Evolutionary conservation across 2,888 invertebrate genomes (phyloP).

Genomic region (Ormyrus thymus): DNA sequence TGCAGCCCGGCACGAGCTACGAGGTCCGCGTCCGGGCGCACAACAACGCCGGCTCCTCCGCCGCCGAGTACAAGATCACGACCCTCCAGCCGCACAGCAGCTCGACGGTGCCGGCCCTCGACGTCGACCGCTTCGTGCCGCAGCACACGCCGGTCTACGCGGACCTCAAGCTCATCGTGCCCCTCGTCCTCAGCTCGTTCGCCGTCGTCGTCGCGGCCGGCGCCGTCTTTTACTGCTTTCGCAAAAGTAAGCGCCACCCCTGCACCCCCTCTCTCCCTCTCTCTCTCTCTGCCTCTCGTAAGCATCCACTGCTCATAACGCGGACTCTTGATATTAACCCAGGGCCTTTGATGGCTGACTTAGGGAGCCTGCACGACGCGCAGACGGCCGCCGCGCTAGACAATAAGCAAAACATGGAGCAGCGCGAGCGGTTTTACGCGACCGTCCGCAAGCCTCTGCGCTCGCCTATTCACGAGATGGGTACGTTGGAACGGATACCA

Average conservation of each 20-base stretch:
- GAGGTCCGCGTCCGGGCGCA: constrained; percentile 80
- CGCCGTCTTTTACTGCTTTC: constrained; percentile 73
- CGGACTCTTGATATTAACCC: constrained; percentile 62
- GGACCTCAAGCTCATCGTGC: constrained; percentile 72
- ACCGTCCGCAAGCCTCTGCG: constrained; percentile 73
- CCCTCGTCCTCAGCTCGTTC: constrained; percentile 71
- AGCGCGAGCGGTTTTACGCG: constrained; percentile 73
- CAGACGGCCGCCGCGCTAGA: constrained; percentile 73
- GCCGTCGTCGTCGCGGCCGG: constrained; percentile 72
- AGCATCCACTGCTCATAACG: constrained; percentile 3
- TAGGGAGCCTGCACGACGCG: constrained; percentile 72
- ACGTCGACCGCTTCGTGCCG: constrained; percentile 72
- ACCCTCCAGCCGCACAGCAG: constrained; percentile 89
- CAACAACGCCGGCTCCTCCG: constrained; percentile 91
- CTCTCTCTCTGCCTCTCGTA: background rate
- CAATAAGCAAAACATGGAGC: constrained; percentile 74
- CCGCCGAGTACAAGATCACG: constrained; percentile 89
- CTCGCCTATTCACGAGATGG: constrained; percentile 76
- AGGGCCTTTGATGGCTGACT: constrained; percentile 78
- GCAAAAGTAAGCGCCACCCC: constrained; percentile 72
- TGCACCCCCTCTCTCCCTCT: too few relatives aligned
- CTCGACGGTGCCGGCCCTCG: constrained; percentile 72
- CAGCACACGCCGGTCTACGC: constrained; percentile 71
- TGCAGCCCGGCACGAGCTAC: constrained; percentile 81
- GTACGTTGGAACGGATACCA: constrained; percentile 73